Evolutionary conservation across 2,113 vertebrate species (phyloP), one percentile per base, ranked within the genome.

Genomic region (Macrotus californicus): DNA sequence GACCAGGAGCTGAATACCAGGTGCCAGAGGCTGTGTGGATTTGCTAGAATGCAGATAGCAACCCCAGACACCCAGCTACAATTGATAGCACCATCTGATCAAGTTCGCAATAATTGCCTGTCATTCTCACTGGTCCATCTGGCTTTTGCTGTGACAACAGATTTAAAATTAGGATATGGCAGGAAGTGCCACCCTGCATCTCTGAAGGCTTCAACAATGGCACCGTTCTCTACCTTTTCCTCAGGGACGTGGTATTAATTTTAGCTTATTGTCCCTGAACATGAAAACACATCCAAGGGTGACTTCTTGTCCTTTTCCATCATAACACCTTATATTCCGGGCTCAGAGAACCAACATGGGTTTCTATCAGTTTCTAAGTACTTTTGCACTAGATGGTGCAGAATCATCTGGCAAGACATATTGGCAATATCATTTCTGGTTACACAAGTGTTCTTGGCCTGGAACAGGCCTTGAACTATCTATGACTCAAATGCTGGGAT

Each of bases 51-150:
- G 64, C 31, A 90, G 91, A 96, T 7, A 61, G 69, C 24, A 90
- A 29, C n/a, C 92, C 56, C 91, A 92, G 80, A 92, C 93, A 48
- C 41, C 43, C 70, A 39, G 50, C 36, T 41, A 84, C 91, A 84
- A 92, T 85, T 64, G 83, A 59, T 41, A 94, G 36, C 46, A 76
- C 39, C 83, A 94, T 96, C 96, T 94, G 87, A 94, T 92, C 80
- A 80, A 75, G 76, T 41, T n/a, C 89, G 54, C 50, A 72, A 8
- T 89, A 83, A 97, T 88, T 94, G 92, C 88, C 70, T 93, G 81
- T 87, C 91, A 76, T 95, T 96, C 81, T 96, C n/a, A 7, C 56
- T 41, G 43, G 96, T 84, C 88, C 95, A 95, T 90, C 91, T 96
- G 96, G 94, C 59, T 88, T 81, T 59, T 43, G 21, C 72, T n/a